phyloP scores from a whole-genome alignment of 2,888 invertebrate species.

The Thecocarcelia acutangulata region DNA sequence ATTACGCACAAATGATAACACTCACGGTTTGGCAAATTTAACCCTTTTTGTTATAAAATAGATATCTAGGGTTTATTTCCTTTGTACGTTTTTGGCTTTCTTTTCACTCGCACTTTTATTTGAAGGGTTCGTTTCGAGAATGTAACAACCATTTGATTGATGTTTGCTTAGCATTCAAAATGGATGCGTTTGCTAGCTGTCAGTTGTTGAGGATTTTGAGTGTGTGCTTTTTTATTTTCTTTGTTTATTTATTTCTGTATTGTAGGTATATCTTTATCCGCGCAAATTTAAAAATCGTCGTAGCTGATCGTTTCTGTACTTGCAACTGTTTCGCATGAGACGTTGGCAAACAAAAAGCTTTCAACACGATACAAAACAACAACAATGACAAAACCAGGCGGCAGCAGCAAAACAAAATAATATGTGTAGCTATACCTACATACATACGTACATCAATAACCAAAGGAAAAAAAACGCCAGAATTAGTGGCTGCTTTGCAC shows the following conservation, averaged over 20 bases:
- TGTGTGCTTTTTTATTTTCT: conserved; percentile 22
- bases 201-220: conserved; percentile 46
- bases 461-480: conserved; percentile 30
- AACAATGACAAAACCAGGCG: conserved; percentile 46
- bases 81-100: conserved; percentile 39
- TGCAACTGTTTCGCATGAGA: conserved; percentile 79
- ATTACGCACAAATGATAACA: conserved; percentile 56
- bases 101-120: conserved; percentile 58
- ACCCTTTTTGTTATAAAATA: conserved; percentile 34
- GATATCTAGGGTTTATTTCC: conserved; percentile 49
- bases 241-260: conserved; percentile 56
- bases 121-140: conserved; percentile 1
- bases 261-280: conserved; percentile 74
- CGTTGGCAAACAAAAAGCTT: conserved; percentile 78
- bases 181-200: conserved; percentile 53
- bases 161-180: conserved; percentile 56
- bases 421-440: not conserved
- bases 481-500: conserved; percentile 59
- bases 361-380: conserved; percentile 71
- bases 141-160: conserved; percentile 55
- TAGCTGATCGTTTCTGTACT: conserved; percentile 80
- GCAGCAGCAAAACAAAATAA: conserved; percentile 52
- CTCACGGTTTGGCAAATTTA: conserved; percentile 42
- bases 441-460: conserved; percentile 15
- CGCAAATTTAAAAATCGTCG: conserved; percentile 79